phyloP scores from a whole-genome alignment of 2,888 invertebrate genomes.

The Tricholauxania praeusta region DNA sequence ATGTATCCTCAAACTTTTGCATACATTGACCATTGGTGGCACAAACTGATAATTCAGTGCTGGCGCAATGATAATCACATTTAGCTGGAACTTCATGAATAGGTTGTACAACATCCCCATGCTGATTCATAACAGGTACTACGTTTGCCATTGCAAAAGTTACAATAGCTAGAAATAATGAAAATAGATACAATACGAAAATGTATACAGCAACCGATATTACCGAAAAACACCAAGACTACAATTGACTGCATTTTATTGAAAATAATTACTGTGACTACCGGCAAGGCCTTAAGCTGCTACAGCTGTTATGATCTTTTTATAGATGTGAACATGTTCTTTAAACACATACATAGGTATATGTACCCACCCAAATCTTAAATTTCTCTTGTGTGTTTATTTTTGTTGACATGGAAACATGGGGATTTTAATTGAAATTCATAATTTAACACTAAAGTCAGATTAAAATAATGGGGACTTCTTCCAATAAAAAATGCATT shows the following conservation, averaged over 20 bases:
- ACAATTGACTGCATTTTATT: background rate
- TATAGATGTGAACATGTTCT: too few species aligned
- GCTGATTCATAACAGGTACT: conserved; percentile 48
- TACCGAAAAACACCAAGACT: conserved; percentile 45
- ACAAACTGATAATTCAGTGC: conserved; percentile 51
- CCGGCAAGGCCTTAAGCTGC: background rate
- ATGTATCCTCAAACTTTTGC: conserved; percentile 53
- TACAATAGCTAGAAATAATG: background rate
- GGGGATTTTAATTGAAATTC: too few species aligned
- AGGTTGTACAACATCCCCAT: conserved; percentile 45
- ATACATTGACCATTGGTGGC: conserved; percentile 58
- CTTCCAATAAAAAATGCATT: too few species aligned
- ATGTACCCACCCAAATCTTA: too few species aligned
- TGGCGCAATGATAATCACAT: conserved; percentile 54
- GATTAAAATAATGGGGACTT: too few species aligned
- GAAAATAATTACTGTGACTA: background rate
- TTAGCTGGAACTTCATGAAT: conserved; percentile 45
- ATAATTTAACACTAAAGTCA: too few species aligned
- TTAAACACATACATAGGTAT: too few species aligned
- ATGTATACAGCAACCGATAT: conserved; percentile 33
- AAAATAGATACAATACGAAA: background rate
- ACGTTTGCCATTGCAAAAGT: conserved; percentile 42
- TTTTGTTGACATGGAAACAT: too few species aligned
- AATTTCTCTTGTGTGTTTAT: too few species aligned
- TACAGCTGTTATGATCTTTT: too few species aligned